Percentiles rank a stretch among this genome's conserved stretches.
phyloP scores from a whole-genome alignment of 2,113 vertebrate genomes.

The Panthera tigris region DNA sequence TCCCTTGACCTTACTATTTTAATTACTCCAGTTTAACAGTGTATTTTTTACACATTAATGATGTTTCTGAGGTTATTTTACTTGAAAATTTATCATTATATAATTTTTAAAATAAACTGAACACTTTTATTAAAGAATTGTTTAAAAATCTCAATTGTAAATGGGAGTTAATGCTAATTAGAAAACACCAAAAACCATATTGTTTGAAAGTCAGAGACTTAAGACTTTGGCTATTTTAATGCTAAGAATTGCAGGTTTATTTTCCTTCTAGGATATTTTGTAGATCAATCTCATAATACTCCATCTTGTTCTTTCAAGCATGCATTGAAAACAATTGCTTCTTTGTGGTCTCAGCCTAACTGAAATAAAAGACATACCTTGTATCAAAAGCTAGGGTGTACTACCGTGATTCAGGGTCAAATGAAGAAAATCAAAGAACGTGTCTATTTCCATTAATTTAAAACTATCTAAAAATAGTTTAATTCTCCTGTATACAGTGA shows the following conservation, averaged over 20 bases:
- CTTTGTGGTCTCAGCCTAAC: neutral
- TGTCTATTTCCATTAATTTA: neutral
- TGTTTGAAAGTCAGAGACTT: neutral
- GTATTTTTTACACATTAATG: neutral
- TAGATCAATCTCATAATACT: neutral
- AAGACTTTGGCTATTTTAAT: neutral
- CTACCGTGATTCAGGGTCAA: neutral
- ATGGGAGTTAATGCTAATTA: neutral
- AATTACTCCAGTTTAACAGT: neutral
- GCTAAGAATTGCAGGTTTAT: neutral
- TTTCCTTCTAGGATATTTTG: neutral
- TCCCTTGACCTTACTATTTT: neutral
- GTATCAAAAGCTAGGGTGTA: neutral
- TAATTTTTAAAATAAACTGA: neutral
- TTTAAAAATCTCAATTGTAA: neutral
- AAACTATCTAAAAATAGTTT: neutral
- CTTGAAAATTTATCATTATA: neutral
- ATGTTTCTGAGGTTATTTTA: slow-evolving; percentile 1
- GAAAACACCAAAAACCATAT: neutral
- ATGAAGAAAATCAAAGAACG: neutral
- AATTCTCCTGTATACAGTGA: neutral
- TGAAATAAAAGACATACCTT: neutral
- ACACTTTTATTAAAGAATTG: neutral
- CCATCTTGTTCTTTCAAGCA: neutral
- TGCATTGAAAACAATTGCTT: neutral